Conservation (phyloP, 1,140 invertebrate genomes). For the Heliconius melpomene region DNA sequence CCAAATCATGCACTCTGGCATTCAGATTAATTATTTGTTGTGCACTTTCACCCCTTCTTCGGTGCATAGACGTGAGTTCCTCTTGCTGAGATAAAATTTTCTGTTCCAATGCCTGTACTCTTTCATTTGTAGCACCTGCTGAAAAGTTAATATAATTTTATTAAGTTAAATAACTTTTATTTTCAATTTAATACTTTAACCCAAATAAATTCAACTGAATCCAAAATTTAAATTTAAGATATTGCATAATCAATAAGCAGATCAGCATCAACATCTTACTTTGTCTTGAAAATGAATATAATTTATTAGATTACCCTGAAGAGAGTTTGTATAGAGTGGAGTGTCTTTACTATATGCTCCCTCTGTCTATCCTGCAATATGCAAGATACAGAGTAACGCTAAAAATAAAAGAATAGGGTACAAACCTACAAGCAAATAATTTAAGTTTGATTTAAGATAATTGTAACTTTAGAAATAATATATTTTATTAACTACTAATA, state of each 20-base stretch:
- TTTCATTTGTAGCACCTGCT: slow-evolving; percentile 75
- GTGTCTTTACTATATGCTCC: no score
- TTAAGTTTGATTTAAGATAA: no score
- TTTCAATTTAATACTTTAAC: background rate
- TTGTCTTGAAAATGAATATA: no score
- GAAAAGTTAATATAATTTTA: slow-evolving; percentile 27
- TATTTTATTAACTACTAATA: slow-evolving; percentile 15
- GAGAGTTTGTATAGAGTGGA: no score
- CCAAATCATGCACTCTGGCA: slow-evolving; percentile 91
- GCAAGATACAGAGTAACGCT: no score
- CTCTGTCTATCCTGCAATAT: no score
- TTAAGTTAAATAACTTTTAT: background rate
- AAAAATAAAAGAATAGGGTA: no score
- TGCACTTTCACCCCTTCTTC: slow-evolving; percentile 93
- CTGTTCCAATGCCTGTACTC: slow-evolving; percentile 88
- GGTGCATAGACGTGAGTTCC: slow-evolving; percentile 94
- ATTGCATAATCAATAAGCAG: background rate
- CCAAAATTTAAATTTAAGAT: background rate
- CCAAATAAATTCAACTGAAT: no score
- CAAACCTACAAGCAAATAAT: no score
- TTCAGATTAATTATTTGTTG: slow-evolving; percentile 96
- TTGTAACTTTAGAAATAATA: background rate
- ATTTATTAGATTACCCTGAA: no score
- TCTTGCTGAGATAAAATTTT: slow-evolving; percentile 93
- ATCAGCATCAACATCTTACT: no score